phyloP scores from a whole-genome alignment of 1,140 invertebrate genomes.

The Trichoplusia ni region DNA sequence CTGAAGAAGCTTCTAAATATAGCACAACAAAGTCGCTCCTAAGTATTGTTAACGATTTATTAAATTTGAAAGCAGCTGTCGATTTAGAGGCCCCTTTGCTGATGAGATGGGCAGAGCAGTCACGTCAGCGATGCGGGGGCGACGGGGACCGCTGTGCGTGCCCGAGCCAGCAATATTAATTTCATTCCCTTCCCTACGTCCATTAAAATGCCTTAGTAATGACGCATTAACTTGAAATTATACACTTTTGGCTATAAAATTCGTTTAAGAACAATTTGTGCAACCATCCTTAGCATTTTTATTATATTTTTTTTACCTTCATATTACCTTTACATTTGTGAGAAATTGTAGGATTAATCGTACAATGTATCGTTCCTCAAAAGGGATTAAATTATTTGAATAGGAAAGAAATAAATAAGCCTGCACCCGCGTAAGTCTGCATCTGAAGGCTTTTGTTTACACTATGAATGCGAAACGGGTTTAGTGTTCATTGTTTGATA shows the following conservation, averaged over 20 bases:
- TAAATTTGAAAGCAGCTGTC: slow-evolving; percentile 10
- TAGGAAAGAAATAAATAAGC: too few relatives aligned
- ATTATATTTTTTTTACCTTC: too few relatives aligned
- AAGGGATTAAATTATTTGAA: too few relatives aligned
- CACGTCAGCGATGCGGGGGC: slow-evolving; percentile 20
- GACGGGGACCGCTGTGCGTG: slow-evolving; percentile 40
- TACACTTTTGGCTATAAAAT: slow-evolving; percentile 12
- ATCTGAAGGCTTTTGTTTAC: too few relatives aligned
- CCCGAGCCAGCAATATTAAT: slow-evolving; percentile 50
- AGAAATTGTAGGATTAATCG: too few relatives aligned
- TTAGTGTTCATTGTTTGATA: too few relatives aligned
- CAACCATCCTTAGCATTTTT: background rate
- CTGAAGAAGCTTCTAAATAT: background rate
- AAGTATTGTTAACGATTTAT: background rate
- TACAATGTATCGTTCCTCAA: too few relatives aligned
- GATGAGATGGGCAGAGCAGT: slow-evolving; percentile 43
- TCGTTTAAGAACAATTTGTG: background rate
- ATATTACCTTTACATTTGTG: too few relatives aligned
- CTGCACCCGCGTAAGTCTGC: too few relatives aligned
- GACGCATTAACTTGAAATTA: slow-evolving; percentile 34
- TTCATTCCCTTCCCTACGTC: slow-evolving; percentile 37
- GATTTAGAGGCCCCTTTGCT: slow-evolving; percentile 31
- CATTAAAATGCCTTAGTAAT: slow-evolving; percentile 44
- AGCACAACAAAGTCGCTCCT: too few relatives aligned
- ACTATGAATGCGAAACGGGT: too few relatives aligned